Evolutionary conservation across 30 jellyfish, hydroid and myxozoan species (phyloP), one percentile per base, ranked within the genome.

Genomic region (Chironex yamaguchii): DNA sequence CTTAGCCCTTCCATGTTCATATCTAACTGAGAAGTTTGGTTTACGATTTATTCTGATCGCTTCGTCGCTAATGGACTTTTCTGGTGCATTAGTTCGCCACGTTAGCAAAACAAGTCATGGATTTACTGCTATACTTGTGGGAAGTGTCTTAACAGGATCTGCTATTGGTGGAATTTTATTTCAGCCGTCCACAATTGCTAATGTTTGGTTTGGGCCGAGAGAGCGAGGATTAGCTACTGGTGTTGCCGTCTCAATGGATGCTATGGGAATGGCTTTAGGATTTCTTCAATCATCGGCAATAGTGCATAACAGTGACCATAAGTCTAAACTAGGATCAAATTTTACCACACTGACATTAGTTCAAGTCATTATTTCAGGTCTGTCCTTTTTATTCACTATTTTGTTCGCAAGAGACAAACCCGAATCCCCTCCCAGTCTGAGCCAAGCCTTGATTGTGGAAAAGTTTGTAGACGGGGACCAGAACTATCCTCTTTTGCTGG

Each of bases 151-250:
- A 3, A 52, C 82, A 29, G 97, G 96, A 17, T 52, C 77, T 34
- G 69, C 98, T 20, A 85, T 90, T 11, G 79, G 97, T 17, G 93
- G 96, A 26, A 87, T 71, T 49, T 74, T 92, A 33, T 87, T 88
- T 67, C 82, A 87, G 68, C 98, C 98, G 0, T 73, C 97, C 25
- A 82, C 81, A 66, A 53, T 93, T 11, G 98, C 97, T 2, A 90
- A 93, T 12, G 83, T 90, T 29, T 93, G 98, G 98, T 93, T 93
- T 67, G 92, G 94, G 24, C 86, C 64, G 62, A 64, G 82, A 4
- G 98, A 93, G 52, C 28, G 85, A 22, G 98, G 97, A 1, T 82
- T 74, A 0, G 93, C 98, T 0, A 93, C 96, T 1, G 66, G 97
- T 11, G 76, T 93, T 27, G 96, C 97, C 2, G 65, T 93, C 3